Evolutionary conservation across 2,113 vertebrate genomes (phyloP).

Genomic region (Anoura caudifer): DNA sequence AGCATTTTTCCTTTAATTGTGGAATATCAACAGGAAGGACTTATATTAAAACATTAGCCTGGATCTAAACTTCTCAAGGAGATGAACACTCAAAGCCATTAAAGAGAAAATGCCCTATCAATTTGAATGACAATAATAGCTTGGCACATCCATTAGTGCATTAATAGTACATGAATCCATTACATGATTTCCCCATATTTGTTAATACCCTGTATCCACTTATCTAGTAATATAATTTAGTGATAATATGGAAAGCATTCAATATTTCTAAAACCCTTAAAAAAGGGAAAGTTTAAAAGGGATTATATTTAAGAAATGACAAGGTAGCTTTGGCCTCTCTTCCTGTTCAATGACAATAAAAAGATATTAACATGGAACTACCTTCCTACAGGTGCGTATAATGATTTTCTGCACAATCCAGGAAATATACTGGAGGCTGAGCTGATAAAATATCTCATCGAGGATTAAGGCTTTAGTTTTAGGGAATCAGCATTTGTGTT

Average conservation of each 20-base stretch:
- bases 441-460: neutral
- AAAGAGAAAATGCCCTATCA: constrained; percentile 63
- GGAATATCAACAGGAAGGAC: constrained; percentile 31
- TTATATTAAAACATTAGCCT: constrained; percentile 23
- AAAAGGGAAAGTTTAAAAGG: neutral
- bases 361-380: neutral
- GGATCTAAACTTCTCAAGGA: constrained; percentile 48
- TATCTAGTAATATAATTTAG: constrained; percentile 68
- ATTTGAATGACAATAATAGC: constrained; percentile 70
- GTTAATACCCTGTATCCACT: constrained; percentile 69
- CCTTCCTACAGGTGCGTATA: no score
- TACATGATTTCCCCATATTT: constrained; percentile 65
- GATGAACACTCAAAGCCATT: constrained; percentile 51
- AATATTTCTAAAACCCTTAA: constrained; percentile 42
- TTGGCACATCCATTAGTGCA: constrained; percentile 73
- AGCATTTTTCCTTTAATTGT: constrained; percentile 6
- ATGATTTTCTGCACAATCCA: neutral
- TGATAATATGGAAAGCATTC: constrained; percentile 59
- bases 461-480: neutral
- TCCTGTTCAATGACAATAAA: neutral
- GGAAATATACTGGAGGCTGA: neutral
- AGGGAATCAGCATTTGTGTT: neutral
- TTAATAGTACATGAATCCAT: constrained; percentile 75
- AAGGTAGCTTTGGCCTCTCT: neutral
- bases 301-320: neutral